Percentiles rank a stretch among this genome's conserved stretches.
phyloP scores from a whole-genome alignment of 2,113 vertebrate genomes.

The Sapayoa aenigma region DNA sequence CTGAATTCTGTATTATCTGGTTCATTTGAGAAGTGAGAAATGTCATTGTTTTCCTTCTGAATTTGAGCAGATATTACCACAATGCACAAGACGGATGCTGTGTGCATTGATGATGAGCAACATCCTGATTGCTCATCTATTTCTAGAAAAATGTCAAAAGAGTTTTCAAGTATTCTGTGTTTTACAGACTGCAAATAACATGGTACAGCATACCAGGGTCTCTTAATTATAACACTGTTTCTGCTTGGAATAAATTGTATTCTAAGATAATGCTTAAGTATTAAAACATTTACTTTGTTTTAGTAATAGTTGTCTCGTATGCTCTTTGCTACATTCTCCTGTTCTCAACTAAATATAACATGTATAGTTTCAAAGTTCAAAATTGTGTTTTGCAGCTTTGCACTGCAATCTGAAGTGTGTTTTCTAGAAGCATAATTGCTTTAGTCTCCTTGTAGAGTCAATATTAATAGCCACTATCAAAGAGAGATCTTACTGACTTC shows the following conservation, averaged over 20 bases:
- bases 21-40: conserved; percentile 17
- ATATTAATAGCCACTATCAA: not conserved
- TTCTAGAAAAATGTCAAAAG: not conserved
- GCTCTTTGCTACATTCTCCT: not conserved
- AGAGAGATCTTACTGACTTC: not conserved
- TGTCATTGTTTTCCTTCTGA: not conserved
- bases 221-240: not conserved
- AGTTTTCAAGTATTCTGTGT: not conserved
- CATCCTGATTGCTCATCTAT: not conserved
- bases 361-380: not conserved
- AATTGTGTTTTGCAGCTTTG: not conserved
- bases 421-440: not conserved
- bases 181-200: not conserved
- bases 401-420: not conserved
- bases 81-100: not conserved
- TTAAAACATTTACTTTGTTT: not conserved
- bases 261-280: not conserved
- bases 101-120: not conserved
- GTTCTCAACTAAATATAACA: not conserved
- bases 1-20: conserved; percentile 7
- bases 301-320: not conserved
- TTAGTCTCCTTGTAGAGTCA: not conserved
- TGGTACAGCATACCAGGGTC: not conserved
- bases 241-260: not conserved
- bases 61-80: not conserved